Evolutionary conservation across 1,140 invertebrate genomes (phyloP).

Genomic region (Manduca sexta): DNA sequence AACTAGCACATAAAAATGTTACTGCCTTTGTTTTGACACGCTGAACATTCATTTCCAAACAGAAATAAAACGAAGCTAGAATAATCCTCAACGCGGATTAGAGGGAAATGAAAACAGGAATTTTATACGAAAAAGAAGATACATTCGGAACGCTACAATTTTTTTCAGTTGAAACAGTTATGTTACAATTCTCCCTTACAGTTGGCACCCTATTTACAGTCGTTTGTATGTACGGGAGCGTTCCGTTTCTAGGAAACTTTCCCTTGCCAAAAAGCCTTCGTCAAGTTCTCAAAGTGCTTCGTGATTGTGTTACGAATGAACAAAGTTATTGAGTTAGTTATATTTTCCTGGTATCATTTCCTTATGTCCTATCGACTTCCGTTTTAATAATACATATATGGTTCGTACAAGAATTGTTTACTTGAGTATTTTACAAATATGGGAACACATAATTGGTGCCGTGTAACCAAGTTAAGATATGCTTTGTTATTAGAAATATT

Average conservation of each 20-base stretch:
- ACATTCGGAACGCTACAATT: background rate
- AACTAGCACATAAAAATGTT: too few species aligned
- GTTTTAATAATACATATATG: conserved; percentile 4
- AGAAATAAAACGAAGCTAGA: background rate
- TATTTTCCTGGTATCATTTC: background rate
- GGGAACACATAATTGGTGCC: too few species aligned
- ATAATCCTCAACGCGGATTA: background rate
- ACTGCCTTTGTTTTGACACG: too few species aligned
- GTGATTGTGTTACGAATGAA: conserved; percentile 54
- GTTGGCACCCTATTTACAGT: conserved; percentile 37
- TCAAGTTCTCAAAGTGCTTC: conserved; percentile 57
- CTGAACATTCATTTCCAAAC: too few species aligned
- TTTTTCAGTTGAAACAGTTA: conserved; percentile 15
- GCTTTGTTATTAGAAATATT: too few species aligned
- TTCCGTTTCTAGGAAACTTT: conserved; percentile 44
- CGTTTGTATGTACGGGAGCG: conserved; percentile 58
- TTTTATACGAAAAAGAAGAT: background rate
- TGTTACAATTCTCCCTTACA: conserved; percentile 29
- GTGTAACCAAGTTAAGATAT: too few species aligned
- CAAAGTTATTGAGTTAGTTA: background rate
- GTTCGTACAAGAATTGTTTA: too few species aligned
- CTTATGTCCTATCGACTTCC: conserved; percentile 19
- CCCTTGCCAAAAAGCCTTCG: conserved; percentile 58
- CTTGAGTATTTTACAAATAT: too few species aligned
- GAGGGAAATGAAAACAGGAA: background rate